Percentiles rank a stretch among this genome's conserved stretches.
phyloP scores from a whole-genome alignment of 2,888 invertebrate genomes.

The Elgonia sp. region DNA sequence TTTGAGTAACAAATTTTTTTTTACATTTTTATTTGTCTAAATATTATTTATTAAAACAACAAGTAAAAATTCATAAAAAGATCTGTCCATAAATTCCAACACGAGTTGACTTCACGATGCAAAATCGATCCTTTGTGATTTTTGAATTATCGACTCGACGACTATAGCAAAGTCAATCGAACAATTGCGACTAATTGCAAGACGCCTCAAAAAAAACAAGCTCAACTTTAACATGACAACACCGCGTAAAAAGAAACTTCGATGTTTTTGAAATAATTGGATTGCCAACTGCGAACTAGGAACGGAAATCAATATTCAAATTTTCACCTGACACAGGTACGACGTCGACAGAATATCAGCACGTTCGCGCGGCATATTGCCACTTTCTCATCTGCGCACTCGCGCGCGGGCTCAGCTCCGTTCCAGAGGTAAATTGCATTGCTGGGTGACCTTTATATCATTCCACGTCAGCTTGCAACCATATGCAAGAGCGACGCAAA shows the following conservation, averaged over 20 bases:
- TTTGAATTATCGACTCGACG: background rate
- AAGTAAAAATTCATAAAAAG: background rate
- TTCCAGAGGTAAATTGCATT: constrained; percentile 68
- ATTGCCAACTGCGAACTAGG: constrained; percentile 36
- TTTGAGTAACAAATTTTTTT: too few relatives aligned
- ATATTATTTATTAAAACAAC: too few relatives aligned
- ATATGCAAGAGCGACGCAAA: constrained; percentile 66
- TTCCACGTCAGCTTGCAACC: constrained; percentile 68
- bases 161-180: background rate
- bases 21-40: too few relatives aligned
- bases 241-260: constrained; percentile 48
- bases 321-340: constrained; percentile 71
- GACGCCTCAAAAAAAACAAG: background rate
- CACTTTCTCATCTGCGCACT: constrained; percentile 71
- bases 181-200: constrained; percentile 26
- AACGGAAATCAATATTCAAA: constrained; percentile 70
- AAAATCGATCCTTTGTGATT: background rate
- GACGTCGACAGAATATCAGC: constrained; percentile 69
- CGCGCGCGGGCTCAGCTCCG: constrained; percentile 57
- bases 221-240: background rate
- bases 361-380: constrained; percentile 73
- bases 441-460: constrained; percentile 72
- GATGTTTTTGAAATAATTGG: constrained; percentile 51
- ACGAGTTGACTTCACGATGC: background rate
- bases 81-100: background rate